Percentiles rank a stretch among this genome's conserved stretches.
phyloP scores from a whole-genome alignment of 2,797 vertebrate species.

The Urophycis tenuis region DNA sequence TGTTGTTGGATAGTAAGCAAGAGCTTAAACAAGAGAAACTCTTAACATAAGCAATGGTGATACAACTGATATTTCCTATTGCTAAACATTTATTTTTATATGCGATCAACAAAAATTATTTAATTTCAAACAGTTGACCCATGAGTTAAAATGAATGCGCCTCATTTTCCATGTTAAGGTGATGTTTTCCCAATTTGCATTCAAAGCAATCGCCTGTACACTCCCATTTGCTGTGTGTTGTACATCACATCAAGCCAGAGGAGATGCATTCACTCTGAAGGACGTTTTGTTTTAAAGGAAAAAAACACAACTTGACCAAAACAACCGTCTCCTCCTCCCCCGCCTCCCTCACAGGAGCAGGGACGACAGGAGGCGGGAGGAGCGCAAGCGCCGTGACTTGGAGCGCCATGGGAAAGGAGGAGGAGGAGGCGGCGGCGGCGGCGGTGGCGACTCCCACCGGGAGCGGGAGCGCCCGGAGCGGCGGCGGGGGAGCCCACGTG shows the following conservation, averaged over 20 bases:
- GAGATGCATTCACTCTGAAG: background rate
- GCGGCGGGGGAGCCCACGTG: conserved; percentile 78
- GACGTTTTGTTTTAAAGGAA: background rate
- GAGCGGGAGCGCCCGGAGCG: conserved; percentile 92
- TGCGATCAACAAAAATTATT: background rate
- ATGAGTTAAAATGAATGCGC: background rate
- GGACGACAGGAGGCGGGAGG: conserved; percentile 87
- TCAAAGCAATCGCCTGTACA: background rate
- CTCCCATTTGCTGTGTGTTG: background rate
- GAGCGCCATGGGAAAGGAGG: conserved; percentile 81
- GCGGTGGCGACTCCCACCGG: conserved; percentile 74
- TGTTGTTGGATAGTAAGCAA: background rate
- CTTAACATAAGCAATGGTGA: background rate
- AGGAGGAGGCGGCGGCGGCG: conserved; percentile 70
- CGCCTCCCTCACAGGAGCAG: conserved; percentile 67
- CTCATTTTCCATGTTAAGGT: background rate
- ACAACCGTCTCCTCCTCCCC: background rate
- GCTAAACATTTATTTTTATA: no score
- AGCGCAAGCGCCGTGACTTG: conserved; percentile 88
- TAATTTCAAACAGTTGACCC: no score
- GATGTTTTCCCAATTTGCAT: background rate
- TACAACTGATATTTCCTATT: background rate
- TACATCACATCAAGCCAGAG: no score
- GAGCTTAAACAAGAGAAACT: background rate
- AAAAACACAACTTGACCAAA: background rate